These are phyloP conservation scores for Heloderma charlesbogerti DNA, from an alignment of 2,113 vertebrate species.

Conservation along the genomic window DNA sequence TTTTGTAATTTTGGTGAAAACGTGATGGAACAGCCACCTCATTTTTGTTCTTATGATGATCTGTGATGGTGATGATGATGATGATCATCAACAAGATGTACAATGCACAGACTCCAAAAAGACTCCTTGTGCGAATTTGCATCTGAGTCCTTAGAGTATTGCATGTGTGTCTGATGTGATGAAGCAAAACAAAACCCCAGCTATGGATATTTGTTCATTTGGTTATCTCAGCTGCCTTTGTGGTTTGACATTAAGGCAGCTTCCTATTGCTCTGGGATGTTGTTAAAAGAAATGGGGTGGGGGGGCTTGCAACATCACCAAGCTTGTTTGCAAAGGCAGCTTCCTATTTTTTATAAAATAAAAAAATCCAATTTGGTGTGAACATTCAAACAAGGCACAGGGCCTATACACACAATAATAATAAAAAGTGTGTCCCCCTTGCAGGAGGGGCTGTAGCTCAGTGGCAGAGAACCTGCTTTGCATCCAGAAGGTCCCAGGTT, in stretches of 20 bases:
- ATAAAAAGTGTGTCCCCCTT: background rate
- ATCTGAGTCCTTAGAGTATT: background rate
- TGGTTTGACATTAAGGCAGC: constrained; percentile 43
- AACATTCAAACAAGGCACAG: background rate
- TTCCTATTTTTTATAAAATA: background rate
- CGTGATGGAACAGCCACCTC: background rate
- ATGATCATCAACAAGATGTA: background rate
- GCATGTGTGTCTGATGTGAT: background rate
- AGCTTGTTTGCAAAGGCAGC: background rate
- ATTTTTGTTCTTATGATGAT: background rate
- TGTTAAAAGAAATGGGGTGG: background rate
- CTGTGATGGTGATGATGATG: too few species aligned
- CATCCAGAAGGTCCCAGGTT: too few species aligned
- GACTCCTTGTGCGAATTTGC: background rate
- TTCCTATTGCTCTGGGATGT: constrained; percentile 28
- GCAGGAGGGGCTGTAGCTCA: too few species aligned
- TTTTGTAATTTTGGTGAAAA: background rate
- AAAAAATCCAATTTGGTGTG: constrained; percentile 1
- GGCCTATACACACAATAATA: background rate
- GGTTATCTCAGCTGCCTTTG: constrained; percentile 23
- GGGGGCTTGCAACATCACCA: background rate
- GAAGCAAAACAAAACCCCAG: constrained; percentile 23
- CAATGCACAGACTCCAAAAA: background rate
- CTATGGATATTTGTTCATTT: constrained; percentile 37
- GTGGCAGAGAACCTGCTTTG: too few species aligned